phyloP scores from a whole-genome alignment of 37 sponge, comb jelly and placozoan species.

The Aplysina aerophoba region DNA sequence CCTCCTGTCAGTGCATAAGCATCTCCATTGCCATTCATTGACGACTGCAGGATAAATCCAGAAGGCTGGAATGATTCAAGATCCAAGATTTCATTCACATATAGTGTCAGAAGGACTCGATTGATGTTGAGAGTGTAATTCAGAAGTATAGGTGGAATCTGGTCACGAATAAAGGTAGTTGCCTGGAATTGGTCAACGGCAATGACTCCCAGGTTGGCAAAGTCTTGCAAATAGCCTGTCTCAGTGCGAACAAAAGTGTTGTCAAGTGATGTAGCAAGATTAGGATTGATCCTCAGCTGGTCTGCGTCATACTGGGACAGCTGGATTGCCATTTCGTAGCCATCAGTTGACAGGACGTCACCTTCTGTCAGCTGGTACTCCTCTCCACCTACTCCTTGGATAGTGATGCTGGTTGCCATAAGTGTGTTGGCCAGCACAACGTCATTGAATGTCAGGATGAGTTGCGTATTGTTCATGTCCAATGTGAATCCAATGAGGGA shows the following conservation, averaged over 20 bases:
- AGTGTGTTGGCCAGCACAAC: conserved; percentile 68
- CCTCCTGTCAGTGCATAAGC: conserved; percentile 24
- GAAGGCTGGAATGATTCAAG: conserved; percentile 62
- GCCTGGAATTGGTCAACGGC: conserved; percentile 62
- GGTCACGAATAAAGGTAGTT: conserved; percentile 69
- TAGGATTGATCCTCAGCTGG: conserved; percentile 66
- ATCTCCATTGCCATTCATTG: conserved; percentile 19
- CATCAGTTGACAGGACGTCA: conserved; percentile 59
- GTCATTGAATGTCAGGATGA: conserved; percentile 87
- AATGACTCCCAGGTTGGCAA: conserved; percentile 63
- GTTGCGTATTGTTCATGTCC: conserved; percentile 71
- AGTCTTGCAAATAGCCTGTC: conserved; percentile 56
- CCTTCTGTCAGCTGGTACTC: conserved; percentile 80
- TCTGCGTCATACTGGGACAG: conserved; percentile 68
- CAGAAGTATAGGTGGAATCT: conserved; percentile 64
- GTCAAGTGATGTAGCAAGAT: conserved; percentile 63
- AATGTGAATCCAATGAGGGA: conserved; percentile 69
- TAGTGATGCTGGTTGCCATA: conserved; percentile 58
- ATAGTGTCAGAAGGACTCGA: conserved; percentile 52
- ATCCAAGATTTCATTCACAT: conserved; percentile 84
- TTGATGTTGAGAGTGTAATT: conserved; percentile 78
- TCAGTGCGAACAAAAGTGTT: conserved; percentile 78
- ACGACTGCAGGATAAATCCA: conserved; percentile 69
- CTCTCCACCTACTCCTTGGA: conserved; percentile 54
- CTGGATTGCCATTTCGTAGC: conserved; percentile 63